phyloP scores from a whole-genome alignment of 2,888 invertebrate species.

The Epicampocera succincta region DNA sequence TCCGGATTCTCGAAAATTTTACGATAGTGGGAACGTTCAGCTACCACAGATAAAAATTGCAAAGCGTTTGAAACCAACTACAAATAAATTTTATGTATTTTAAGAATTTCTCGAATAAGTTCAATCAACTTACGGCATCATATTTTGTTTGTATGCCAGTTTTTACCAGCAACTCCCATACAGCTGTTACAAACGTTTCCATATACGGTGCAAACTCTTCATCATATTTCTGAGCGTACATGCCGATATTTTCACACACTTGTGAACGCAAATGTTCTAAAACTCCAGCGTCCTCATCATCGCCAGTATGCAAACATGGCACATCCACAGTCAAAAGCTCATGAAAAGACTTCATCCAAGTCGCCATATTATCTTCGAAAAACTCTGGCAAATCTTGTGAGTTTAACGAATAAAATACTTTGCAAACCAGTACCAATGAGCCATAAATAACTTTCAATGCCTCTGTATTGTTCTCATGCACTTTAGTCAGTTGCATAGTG shows the following conservation, averaged over 20 bases:
- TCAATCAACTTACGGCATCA: conserved; percentile 87
- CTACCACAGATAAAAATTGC: conserved; percentile 96
- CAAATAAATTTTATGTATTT: conserved; percentile 68
- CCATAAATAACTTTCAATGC: conserved; percentile 94
- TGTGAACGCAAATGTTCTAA: conserved; percentile 96
- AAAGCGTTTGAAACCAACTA: conserved; percentile 98
- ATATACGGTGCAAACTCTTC: conserved; percentile 97
- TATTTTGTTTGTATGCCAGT: conserved; percentile 94
- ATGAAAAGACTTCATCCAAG: conserved; percentile 97
- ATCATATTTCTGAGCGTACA: conserved; percentile 98
- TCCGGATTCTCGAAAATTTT: conserved; percentile 93
- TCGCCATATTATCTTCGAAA: conserved; percentile 98
- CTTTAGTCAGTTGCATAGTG: conserved; percentile 90
- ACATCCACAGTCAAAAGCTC: conserved; percentile 90
- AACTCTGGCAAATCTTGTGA: conserved; percentile 99
- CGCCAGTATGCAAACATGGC: conserved; percentile 88
- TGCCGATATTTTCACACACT: conserved; percentile 96
- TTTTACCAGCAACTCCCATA: conserved; percentile 94
- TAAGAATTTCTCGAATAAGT: background rate
- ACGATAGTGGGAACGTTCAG: conserved; percentile 93
- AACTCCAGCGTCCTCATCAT: conserved; percentile 92
- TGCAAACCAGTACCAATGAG: conserved; percentile 93
- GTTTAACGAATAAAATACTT: conserved; percentile 98
- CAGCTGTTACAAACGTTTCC: conserved; percentile 94
- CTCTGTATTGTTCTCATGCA: conserved; percentile 89